Base-by-base conservation (phyloP, 2,888 invertebrate species). In the Salpingus planirostris region DNA sequence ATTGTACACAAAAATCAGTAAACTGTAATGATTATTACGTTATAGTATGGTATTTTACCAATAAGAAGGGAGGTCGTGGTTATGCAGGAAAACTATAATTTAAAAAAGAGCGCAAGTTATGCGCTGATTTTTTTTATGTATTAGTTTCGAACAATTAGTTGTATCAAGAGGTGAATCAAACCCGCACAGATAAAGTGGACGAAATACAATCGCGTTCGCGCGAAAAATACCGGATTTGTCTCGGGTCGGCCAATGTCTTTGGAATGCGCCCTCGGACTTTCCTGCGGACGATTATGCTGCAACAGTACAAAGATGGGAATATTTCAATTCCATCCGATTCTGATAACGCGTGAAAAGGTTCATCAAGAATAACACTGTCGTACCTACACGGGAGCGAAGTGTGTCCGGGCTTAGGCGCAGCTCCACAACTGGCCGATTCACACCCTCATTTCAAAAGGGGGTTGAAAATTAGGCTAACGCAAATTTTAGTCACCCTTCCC, bases 41-140 rank as follows among this genome's bases (percentile, higher is more conserved):
- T 69, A 55, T 64, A 64, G 70, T 71, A 71, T 70, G 70, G 69
- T 71, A 70, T 67, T 70, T 69, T 69, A 69, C 69, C 69, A 68
- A n/a, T n/a, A n/a, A n/a, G n/a, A n/a, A n/a, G n/a, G n/a, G n/a
- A n/a, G n/a, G n/a, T n/a, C n/a, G n/a, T n/a, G n/a, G n/a, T n/a
- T n/a, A n/a, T n/a, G n/a, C n/a, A n/a, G n/a, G n/a, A n/a, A n/a
- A n/a, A n/a, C n/a, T n/a, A n/a, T n/a, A n/a, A n/a, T n/a, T n/a
- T n/a, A n/a, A n/a, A n/a, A n/a, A n/a, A n/a, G n/a, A 47, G 49
- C 50, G 47, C 51, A 50, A 51, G 49, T 49, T 15, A 47, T 53
- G 52, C 51, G 47, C 52, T 42, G 44, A 41, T 41, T 44, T 41
- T 44, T 49, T 51, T 44, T 45, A 47, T 50, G n/a, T n/a, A n/a